These are phyloP conservation scores for Eupithecia vulgata DNA, from an alignment of 2,888 invertebrate genomes.

Conservation along the genomic window DNA sequence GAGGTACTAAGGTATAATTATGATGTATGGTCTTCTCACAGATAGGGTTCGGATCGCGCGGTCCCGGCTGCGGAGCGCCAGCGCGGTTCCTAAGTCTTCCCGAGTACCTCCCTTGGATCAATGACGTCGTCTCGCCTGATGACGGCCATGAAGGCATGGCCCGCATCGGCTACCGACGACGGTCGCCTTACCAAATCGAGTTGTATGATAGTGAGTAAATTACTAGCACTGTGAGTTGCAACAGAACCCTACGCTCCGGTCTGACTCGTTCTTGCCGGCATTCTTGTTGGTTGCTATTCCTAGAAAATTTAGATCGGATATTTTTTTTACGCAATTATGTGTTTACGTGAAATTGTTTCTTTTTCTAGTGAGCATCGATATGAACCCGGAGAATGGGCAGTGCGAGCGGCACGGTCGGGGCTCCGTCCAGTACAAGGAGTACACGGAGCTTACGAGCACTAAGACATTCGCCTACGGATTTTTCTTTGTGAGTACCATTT, in stretches of 20 bases:
- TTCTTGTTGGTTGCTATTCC: too few species aligned
- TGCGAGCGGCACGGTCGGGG: neutral
- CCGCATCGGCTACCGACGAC: neutral
- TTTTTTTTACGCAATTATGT: neutral
- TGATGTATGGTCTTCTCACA: neutral
- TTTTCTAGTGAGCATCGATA: neutral
- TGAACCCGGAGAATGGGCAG: slow-evolving; percentile 1
- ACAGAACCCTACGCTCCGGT: neutral
- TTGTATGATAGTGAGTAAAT: neutral
- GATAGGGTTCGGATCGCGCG: slow-evolving; percentile 8
- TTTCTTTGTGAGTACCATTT: neutral
- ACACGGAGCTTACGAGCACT: neutral
- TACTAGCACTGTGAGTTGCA: neutral
- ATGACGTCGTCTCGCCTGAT: slow-evolving; percentile 6
- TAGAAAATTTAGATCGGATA: too few species aligned
- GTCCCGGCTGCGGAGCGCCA: neutral
- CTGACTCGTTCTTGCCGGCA: neutral
- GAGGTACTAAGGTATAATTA: too few species aligned
- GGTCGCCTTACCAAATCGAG: neutral
- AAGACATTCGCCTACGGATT: neutral
- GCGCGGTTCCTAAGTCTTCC: neutral
- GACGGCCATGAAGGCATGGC: neutral
- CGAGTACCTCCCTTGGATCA: slow-evolving; percentile 8
- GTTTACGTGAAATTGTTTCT: neutral
- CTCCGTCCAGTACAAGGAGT: neutral